Base-by-base conservation (phyloP, 2,113 vertebrate species). In the Toxostoma redivivum region DNA sequence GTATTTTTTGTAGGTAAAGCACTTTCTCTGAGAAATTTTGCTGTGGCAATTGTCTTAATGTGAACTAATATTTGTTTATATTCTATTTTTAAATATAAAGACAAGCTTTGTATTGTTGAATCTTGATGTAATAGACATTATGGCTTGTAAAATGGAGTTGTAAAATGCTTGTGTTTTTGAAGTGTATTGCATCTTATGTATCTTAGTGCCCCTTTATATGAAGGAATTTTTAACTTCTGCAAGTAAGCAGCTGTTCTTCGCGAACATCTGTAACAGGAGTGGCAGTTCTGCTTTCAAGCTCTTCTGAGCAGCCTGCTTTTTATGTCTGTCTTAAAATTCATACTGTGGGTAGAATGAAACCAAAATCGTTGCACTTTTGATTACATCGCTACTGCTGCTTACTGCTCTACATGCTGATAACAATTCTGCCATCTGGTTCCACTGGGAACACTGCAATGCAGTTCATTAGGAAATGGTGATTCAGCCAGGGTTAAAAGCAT, bases 11-110 rank as follows among this genome's bases (percentile, higher is more conserved):
- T 80, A 90, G 85, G 30, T 93, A 73, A 92, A 94, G 86, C 79
- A 93, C 79, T 70, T 94, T 74, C 57, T 93, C 70, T 76, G 25
- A 93, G 33, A 77, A 83, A 38, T 83, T 82, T 61, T 93, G 62
- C 62, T 88, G 78, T 97, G 87, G 84, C 70, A n/a, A 2, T 69
- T 94, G 85, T 95, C 79, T 76, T 81, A 82, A 82, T 82, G 90
- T 95, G 92, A 90, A 87, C 62, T 90, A 69, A 72, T 94, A 37
- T 65, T 94, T 88, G 85, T 86, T 93, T 80, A 91, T 92, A 94
- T 82, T 95, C 84, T 93, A 91, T 95, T 95, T 97, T 92, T 80
- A 90, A 95, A 93, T 90, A 94, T 62, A 70, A 92, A 83, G 33
- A 91, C 33, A 58, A 90, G 79, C 90, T 92, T 92, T 94, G 93